Conservation (phyloP, 2,113 vertebrate genomes). For the Okapia johnstoni region DNA sequence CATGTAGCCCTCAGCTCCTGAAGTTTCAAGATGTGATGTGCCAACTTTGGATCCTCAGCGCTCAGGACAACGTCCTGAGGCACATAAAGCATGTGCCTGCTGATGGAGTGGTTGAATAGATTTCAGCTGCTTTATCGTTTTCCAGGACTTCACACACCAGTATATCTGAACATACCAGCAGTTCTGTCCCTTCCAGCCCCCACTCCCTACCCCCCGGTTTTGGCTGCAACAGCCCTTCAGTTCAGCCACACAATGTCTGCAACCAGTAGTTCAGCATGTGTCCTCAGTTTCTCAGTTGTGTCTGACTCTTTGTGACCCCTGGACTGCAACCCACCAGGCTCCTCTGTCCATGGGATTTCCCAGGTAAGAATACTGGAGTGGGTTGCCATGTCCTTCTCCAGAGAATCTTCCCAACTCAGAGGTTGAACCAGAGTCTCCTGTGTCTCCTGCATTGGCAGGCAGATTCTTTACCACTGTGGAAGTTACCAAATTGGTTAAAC, state of each 20-base stretch:
- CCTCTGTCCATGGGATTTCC: not conserved
- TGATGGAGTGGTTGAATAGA: not conserved
- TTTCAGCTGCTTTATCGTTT: not conserved
- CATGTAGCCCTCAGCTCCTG: not conserved
- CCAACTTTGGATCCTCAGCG: not conserved
- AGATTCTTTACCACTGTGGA: not conserved
- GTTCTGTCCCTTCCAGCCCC: not conserved
- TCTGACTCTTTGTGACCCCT: not conserved
- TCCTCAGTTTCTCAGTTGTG: not conserved
- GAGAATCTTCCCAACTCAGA: not conserved
- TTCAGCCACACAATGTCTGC: not conserved
- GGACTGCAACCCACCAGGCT: not conserved
- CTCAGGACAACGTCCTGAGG: not conserved
- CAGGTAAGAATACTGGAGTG: not conserved
- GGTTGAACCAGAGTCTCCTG: not conserved
- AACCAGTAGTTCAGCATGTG: not conserved
- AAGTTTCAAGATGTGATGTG: not conserved
- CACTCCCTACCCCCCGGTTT: not conserved
- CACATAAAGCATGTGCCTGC: not conserved
- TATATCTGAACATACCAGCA: not conserved
- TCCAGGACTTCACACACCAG: not conserved
- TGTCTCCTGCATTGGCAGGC: not conserved
- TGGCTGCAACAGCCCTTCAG: not conserved
- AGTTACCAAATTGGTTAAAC: not conserved
- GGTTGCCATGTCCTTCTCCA: not conserved